Evolutionary conservation across 1,140 invertebrate species (phyloP), one percentile per base, ranked within the genome.

Genomic region (Sweltsa coloradensis): DNA sequence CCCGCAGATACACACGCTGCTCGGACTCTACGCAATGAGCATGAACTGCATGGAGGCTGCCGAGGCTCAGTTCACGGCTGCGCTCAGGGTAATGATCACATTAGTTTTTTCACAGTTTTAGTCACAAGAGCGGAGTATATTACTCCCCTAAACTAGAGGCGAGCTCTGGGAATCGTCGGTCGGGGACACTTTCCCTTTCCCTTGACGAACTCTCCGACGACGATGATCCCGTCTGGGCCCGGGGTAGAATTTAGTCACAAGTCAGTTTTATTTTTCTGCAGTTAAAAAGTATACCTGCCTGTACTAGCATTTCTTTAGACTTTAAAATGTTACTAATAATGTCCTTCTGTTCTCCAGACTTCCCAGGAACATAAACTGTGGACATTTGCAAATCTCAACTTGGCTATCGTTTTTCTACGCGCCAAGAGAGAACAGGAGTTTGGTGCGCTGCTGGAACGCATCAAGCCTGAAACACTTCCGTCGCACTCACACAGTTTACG

Each of bases 21-120:
- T 97, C 39, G 94, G 93, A 4, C 69, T 97, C 9, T 98, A 97
- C 70, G 85, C 92, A 3, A 97, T 97, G 93, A 94, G 89, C 34
- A 97, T 95, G 81, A 96, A 95, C 65, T 92, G 89, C 63, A 90
- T 95, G 81, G 90, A 94, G 56, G 83, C 86, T 14, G 93, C 93
- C 4, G 93, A 97, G 70, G 78, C 82, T 34, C 94, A 97, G 65
- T 95, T 97, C 62, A 78, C 79, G 47, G 83, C 88, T 34, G 90
- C 91, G 14, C 76, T 96, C 42, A 76, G 78, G 61, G 90, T 93
- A 67, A 68, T n/a, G n/a, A n/a, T n/a, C n/a, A n/a, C n/a, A n/a
- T n/a, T n/a, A n/a, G n/a, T n/a, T n/a, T n/a, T n/a, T n/a, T n/a
- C n/a, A n/a, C n/a, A n/a, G n/a, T n/a, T n/a, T n/a, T n/a, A n/a